Conservation (phyloP, 35 echinoderm and acorn worm species). For the Ophioderma brevispina region DNA sequence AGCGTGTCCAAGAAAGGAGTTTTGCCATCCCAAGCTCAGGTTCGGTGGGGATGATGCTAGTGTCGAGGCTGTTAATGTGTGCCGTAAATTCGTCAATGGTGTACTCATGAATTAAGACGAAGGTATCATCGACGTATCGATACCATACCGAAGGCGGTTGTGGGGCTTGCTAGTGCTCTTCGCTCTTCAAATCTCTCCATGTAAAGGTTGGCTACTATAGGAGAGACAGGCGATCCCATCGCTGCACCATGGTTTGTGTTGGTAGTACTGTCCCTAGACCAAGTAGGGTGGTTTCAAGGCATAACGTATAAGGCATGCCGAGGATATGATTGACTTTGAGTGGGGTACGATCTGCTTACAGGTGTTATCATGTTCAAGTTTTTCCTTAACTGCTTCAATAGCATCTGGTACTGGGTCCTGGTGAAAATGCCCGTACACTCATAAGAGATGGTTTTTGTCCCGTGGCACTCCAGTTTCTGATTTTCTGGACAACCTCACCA, state of each 20-base stretch:
- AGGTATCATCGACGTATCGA: conserved; percentile 49
- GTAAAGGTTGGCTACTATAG: background rate
- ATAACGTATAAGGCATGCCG: conserved; percentile 6
- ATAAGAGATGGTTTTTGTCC: conserved; percentile 25
- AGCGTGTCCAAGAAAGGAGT: conserved; percentile 35
- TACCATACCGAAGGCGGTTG: conserved; percentile 32
- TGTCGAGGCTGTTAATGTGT: conserved; percentile 37
- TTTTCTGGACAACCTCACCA: conserved; percentile 28
- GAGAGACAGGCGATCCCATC: background rate
- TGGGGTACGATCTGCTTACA: background rate
- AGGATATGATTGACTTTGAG: conserved; percentile 11
- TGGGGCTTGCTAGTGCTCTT: conserved; percentile 20
- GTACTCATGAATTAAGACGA: conserved; percentile 41
- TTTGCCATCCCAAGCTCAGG: conserved; percentile 25
- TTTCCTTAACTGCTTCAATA: conserved; percentile 29
- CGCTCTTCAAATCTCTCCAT: conserved; percentile 18
- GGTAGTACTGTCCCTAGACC: background rate
- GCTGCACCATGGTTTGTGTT: background rate
- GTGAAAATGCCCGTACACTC: conserved; percentile 41
- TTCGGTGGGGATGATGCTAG: conserved; percentile 47
- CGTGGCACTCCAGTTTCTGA: conserved; percentile 8
- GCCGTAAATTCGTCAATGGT: conserved; percentile 28
- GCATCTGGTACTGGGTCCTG: conserved; percentile 5
- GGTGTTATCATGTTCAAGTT: conserved; percentile 13
- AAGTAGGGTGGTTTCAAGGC: conserved; percentile 25